Conservation (phyloP, 1,140 invertebrate species). For the Sitobion miscanthi region DNA sequence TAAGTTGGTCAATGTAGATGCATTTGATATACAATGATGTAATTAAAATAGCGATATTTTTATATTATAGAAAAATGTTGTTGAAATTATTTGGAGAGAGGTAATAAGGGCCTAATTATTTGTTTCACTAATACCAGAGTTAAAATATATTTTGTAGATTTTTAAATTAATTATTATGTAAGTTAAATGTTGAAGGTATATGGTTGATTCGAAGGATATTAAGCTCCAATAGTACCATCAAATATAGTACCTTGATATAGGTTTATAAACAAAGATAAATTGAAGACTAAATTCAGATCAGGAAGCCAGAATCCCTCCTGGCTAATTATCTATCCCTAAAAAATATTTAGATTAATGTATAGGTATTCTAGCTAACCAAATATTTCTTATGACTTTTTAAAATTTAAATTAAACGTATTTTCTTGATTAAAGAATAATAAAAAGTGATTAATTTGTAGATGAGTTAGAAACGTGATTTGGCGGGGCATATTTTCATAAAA, state of each 20-base stretch:
- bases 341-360: not conserved
- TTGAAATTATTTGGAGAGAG: not conserved
- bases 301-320: not conserved
- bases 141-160: not conserved
- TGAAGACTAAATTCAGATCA: not conserved
- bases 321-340: not conserved
- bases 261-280: conserved; percentile 4
- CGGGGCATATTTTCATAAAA: not conserved
- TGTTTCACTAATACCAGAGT: not conserved
- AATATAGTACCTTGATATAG: not conserved
- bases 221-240: not conserved
- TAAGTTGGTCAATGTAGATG: not conserved
- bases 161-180: not conserved
- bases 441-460: conserved; percentile 3
- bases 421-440: conserved; percentile 4
- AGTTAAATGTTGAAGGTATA: not conserved
- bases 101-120: not conserved
- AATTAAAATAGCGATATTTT: not conserved
- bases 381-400: not conserved
- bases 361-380: not conserved
- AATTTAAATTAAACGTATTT: not conserved
- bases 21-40: not conserved
- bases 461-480: not conserved
- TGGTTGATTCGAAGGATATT: not conserved
- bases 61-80: not conserved